These are phyloP conservation scores for Papilio aristodemus DNA, from an alignment of 1,140 invertebrate species.

Conservation along the genomic window DNA sequence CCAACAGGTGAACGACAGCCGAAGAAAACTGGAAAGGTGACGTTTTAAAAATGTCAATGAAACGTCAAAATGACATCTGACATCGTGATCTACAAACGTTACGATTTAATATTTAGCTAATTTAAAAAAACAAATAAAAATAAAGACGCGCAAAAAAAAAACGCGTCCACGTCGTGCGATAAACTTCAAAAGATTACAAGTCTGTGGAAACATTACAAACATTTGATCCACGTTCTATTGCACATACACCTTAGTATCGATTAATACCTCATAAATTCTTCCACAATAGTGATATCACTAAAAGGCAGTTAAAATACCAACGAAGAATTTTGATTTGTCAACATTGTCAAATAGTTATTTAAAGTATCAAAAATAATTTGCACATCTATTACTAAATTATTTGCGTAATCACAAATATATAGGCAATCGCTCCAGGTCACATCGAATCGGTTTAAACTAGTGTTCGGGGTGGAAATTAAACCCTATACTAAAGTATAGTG, in stretches of 20 bases:
- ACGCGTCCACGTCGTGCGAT: neutral
- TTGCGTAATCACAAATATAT: conserved; percentile 15
- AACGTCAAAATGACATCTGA: conserved; percentile 2
- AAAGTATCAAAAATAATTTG: conserved; percentile 38
- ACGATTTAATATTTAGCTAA: neutral
- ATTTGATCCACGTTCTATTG: conserved; percentile 10
- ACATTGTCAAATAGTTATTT: conserved; percentile 31
- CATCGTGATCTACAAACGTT: neutral
- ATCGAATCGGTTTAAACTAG: conserved; percentile 12
- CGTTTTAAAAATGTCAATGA: neutral
- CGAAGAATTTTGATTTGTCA: conserved; percentile 24
- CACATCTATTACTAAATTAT: conserved; percentile 28
- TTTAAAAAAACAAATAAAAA: neutral
- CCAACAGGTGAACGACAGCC: neutral
- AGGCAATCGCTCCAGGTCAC: conserved; percentile 20
- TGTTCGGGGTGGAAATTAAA: conserved; percentile 7
- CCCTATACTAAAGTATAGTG: conserved; percentile 5
- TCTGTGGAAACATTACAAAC: conserved; percentile 8
- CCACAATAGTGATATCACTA: conserved; percentile 31
- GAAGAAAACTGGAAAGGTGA: neutral
- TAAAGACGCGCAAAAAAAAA: neutral
- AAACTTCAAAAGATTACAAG: neutral
- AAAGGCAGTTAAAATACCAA: conserved; percentile 27
- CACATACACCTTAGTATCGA: conserved; percentile 25
- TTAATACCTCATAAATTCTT: conserved; percentile 16